These are phyloP conservation scores for Cyclophora albipunctata DNA, from an alignment of 2,888 invertebrate genomes.

Conservation along the genomic window DNA sequence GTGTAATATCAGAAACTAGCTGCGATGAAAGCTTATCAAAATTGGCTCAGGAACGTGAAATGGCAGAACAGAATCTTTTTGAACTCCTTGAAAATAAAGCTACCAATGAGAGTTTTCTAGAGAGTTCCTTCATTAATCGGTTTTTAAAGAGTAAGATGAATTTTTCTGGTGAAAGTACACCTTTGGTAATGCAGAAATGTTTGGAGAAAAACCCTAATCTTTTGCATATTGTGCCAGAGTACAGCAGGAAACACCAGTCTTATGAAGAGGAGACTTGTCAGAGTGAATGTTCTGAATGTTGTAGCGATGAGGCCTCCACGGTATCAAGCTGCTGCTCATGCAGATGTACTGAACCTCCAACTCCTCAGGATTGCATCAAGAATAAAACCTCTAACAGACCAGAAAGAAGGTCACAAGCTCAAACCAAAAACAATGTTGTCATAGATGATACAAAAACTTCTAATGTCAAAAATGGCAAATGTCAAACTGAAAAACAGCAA, in stretches of 20 bases:
- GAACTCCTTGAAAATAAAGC: conserved; percentile 86
- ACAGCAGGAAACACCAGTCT: conserved; percentile 27
- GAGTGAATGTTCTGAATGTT: conserved; percentile 51
- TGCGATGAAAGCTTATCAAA: conserved; percentile 45
- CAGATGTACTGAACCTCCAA: conserved; percentile 42
- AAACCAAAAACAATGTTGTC: conserved; percentile 33
- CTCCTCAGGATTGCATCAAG: conserved; percentile 14
- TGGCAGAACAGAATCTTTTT: conserved; percentile 83
- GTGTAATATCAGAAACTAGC: conserved; percentile 48
- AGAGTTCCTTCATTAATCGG: conserved; percentile 77
- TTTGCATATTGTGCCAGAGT: conserved; percentile 46
- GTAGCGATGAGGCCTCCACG: conserved; percentile 48
- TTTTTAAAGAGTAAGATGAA: conserved; percentile 60
- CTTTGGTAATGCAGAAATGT: conserved; percentile 57
- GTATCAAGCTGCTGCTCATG: conserved; percentile 60
- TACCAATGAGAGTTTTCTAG: conserved; percentile 81
- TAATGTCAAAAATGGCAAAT: conserved; percentile 8
- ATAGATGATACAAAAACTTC: conserved; percentile 15
- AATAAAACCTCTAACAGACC: conserved; percentile 19
- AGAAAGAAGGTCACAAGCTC: conserved; percentile 34
- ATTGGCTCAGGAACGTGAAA: conserved; percentile 55
- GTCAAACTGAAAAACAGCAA: conserved; percentile 42
- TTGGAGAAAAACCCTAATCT: conserved; percentile 49
- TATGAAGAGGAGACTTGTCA: conserved; percentile 48
- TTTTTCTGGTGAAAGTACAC: conserved; percentile 61